phyloP scores from a whole-genome alignment of 2,888 invertebrate genomes.

The Meloe dianella region DNA sequence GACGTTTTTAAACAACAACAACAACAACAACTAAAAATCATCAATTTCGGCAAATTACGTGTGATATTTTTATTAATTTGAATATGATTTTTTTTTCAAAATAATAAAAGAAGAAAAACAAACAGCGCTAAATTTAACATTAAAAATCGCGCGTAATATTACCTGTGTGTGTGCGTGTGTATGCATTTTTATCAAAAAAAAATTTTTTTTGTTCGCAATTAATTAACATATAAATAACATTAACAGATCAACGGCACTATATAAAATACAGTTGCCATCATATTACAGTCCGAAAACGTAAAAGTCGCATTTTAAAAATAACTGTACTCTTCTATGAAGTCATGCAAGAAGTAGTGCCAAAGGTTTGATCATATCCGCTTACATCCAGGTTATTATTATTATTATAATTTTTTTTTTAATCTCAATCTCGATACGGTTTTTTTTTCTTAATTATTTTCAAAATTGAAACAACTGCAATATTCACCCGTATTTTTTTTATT shows the following conservation, averaged over 20 bases:
- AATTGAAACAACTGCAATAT: slow-evolving; percentile 20
- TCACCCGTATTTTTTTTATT: slow-evolving; percentile 23
- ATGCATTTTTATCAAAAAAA: slow-evolving; percentile 29
- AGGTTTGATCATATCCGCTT: background rate
- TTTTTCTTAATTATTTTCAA: background rate
- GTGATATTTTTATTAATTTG: slow-evolving; percentile 30
- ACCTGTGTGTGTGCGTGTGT: slow-evolving; percentile 41
- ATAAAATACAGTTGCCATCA: slow-evolving; percentile 14
- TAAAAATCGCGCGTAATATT: slow-evolving; percentile 41
- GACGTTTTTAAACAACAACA: slow-evolving; percentile 52
- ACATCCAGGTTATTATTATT: background rate
- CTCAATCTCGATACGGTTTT: background rate
- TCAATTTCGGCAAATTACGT: slow-evolving; percentile 28
- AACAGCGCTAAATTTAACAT: slow-evolving; percentile 24
- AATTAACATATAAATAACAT: background rate
- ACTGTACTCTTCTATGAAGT: slow-evolving; percentile 4
- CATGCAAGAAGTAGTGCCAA: slow-evolving; percentile 6
- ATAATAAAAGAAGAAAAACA: background rate
- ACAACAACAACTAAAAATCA: too few relatives aligned
- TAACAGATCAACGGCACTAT: slow-evolving; percentile 14
- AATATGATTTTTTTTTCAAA: background rate
- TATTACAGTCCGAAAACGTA: background rate
- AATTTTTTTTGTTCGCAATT: slow-evolving; percentile 12
- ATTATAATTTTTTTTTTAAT: too few relatives aligned
- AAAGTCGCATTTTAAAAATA: slow-evolving; percentile 2